Evolutionary conservation across 2,888 invertebrate genomes (phyloP), one percentile per base, ranked within the genome.

Genomic region (Dioctria linearis): DNA sequence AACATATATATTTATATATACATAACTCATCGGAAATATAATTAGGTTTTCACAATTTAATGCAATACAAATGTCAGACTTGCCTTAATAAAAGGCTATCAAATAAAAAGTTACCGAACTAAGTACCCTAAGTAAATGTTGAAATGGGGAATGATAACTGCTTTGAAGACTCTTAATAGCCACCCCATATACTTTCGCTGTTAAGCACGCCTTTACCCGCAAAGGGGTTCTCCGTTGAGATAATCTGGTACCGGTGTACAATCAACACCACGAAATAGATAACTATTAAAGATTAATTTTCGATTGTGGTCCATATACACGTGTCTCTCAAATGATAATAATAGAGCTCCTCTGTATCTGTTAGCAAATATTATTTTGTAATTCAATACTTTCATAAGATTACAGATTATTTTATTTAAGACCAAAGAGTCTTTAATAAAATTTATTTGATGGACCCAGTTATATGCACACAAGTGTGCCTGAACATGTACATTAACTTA

Each of bases 241-340:
- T 54, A 54, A 54, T 8, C 54, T n/a, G 4, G 11, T 54, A 54
- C 8, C 54, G 61, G 11, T 61, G 61, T 39, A 61, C 61, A 13
- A 61, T 61, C 61, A 61, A 61, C 61, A 61, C 61, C 39, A 39
- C 25, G 39, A 25, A 61, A 61, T 54, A 61, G 61, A 61, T 61
- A 61, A 61, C 61, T 61, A 39, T 61, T 61, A 61, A 61, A 39
- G 61, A 61, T 61, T 61, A 61, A 61, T 61, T 61, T 61, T 1
- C 61, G 8, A 39, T 4, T 61, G 37, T 25, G 39, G 6, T 1
- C 3, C 5, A 5, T 0, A 39, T 8, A 4, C 61, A 61, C 61
- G 61, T 61, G 61, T 11, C 37, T 37, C 6, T 39, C 4, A 61
- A 61, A 39, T 39, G 11, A 25, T 37, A 61, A 61, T 61, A 61